These are phyloP conservation scores for Cataglyphis cursor DNA, from an alignment of 2,888 invertebrate species.

Conservation along the genomic window DNA sequence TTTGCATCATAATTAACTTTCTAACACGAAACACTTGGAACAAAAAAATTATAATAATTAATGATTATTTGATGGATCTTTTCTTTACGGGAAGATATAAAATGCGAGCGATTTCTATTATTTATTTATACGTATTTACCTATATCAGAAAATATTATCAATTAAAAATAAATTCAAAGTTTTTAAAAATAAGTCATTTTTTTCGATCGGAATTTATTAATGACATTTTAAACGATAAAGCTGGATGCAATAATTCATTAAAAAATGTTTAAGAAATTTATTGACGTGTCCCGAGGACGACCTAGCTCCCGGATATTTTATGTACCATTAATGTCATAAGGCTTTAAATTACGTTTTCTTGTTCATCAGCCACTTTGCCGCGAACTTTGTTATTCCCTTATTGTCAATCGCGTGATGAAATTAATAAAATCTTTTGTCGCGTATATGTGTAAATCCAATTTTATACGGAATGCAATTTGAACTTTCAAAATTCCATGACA, in stretches of 20 bases:
- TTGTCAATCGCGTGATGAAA: constrained; percentile 1
- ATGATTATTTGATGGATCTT: not conserved
- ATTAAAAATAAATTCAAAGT: not conserved
- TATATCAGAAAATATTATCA: not conserved
- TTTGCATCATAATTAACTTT: constrained; percentile 26
- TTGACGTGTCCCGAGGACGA: not conserved
- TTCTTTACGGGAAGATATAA: not conserved
- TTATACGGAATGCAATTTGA: not conserved
- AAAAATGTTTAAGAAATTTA: constrained; percentile 13
- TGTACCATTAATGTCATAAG: constrained; percentile 21
- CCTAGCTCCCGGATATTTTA: constrained; percentile 21
- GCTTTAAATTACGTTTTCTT: constrained; percentile 13
- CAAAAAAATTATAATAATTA: constrained; percentile 13
- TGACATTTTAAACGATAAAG: not conserved
- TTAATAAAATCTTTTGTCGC: constrained; percentile 1
- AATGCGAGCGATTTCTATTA: not conserved
- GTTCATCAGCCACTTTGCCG: constrained; percentile 18
- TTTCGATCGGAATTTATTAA: not conserved
- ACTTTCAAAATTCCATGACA: not conserved
- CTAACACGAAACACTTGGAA: constrained; percentile 35
- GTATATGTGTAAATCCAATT: constrained; percentile 14
- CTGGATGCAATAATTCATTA: not conserved
- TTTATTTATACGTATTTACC: not conserved
- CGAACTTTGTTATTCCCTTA: constrained; percentile 30
- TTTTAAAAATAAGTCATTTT: not conserved